Conservation (phyloP, 2,113 vertebrate species). For the Chaetodon auriga region DNA sequence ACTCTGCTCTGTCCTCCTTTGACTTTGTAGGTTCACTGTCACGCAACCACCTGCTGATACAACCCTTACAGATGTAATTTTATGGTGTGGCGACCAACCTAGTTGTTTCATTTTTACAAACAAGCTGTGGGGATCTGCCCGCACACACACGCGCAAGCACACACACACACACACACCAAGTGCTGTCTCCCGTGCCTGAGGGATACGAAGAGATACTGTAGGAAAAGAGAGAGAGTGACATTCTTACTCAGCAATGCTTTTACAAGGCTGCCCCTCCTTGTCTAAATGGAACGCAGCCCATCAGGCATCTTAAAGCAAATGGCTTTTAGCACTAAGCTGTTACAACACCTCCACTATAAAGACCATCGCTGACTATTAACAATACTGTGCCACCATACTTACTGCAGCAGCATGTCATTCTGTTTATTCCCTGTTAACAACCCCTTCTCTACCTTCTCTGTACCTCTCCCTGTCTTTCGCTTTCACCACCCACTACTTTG, state of each 20-base stretch:
- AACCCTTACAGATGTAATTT: conserved; percentile 5
- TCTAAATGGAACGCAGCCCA: conserved; percentile 19
- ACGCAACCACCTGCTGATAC: not conserved
- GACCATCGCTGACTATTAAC: conserved; percentile 17
- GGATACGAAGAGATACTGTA: not conserved
- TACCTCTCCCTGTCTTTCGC: conserved; percentile 5
- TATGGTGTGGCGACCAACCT: not conserved
- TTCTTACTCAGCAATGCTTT: not conserved
- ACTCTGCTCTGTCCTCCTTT: conserved; percentile 15
- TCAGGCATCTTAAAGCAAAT: conserved; percentile 39
- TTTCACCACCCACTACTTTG: conserved; percentile 16
- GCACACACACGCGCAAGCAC: not conserved
- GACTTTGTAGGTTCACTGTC: not conserved
- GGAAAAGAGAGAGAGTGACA: not conserved
- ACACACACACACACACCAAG: not conserved
- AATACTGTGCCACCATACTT: not conserved
- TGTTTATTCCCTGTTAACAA: conserved; percentile 14
- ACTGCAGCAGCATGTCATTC: conserved; percentile 13
- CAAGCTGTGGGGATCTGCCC: not conserved
- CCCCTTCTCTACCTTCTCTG: not conserved
- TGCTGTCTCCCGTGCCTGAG: not conserved
- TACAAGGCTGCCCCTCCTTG: not conserved
- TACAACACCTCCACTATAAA: conserved; percentile 4
- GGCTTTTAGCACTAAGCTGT: conserved; percentile 30
- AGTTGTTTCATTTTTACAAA: conserved; percentile 25